Evolutionary conservation across 2,888 invertebrate genomes (phyloP), one percentile per base, ranked within the genome.

Genomic region (Thymelicus sylvestris): DNA sequence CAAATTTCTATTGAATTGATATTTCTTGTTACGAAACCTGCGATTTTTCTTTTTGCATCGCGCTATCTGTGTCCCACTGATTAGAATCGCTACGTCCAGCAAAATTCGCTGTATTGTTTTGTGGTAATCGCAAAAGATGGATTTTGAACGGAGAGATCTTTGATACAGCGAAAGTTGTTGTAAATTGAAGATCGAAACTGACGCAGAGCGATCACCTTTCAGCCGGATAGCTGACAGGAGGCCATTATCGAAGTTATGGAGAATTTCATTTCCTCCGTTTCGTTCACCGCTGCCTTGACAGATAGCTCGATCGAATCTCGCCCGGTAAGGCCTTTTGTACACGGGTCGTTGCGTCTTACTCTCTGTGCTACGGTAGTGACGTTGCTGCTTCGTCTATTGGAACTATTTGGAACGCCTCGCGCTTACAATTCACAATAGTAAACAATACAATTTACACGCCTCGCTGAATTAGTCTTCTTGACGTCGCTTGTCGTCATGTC

Each of bases 181-280:
- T 64, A 69, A 69, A 64, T 64, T 69, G 69, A 69, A 69, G 69
- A 69, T 69, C 64, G 69, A 48, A 69, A 59, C 64, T 69, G 69
- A 69, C 69, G 64, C 63, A 50, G 69, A 64, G 64, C 64, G 69
- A 69, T 69, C 69, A 57, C 57, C 64, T 64, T 57, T 44, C 63
- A 63, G 68, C 38, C 57, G 57, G 68, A 47, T 39, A 57, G 69
- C 24, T 19, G 63, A 64, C 69, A 69, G 69, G 57, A 64, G 69
- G 64, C 69, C 48, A 69, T 69, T 69, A 69, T 50, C 69, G 69
- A 24, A 59, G 59, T 59, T 69, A 59, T 69, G 69, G 69, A 47
- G 68, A 63, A 68, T 69, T 69, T 69, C 62, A 69, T 69, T 69
- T 69, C 63, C 68, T 63, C 62, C 19, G 69, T 64, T 64, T 64